These are phyloP conservation scores for Paramisgurnus dabryanus DNA, from an alignment of 2,113 vertebrate genomes.

Conservation along the genomic window DNA sequence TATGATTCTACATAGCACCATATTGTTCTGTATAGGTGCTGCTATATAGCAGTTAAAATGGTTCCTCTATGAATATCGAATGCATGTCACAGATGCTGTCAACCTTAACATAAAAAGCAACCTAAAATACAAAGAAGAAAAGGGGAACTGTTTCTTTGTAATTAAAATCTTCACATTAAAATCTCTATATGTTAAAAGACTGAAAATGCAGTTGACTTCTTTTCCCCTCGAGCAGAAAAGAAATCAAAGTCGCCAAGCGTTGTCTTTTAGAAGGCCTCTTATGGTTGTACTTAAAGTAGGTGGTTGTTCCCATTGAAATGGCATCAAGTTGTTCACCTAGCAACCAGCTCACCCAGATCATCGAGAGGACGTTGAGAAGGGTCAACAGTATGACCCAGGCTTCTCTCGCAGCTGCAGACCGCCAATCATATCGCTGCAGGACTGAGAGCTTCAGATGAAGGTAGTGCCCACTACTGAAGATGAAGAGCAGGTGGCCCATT, in stretches of 20 bases:
- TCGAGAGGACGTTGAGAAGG: conserved; percentile 68
- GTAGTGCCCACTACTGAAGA: conserved; percentile 51
- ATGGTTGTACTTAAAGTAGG: conserved; percentile 63
- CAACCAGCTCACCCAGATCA: conserved; percentile 76
- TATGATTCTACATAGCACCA: too few relatives aligned
- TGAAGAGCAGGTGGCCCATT: conserved; percentile 54
- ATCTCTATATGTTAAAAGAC: conserved; percentile 40
- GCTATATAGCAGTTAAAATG: too few relatives aligned
- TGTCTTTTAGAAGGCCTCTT: conserved; percentile 56
- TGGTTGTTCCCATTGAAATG: conserved; percentile 71
- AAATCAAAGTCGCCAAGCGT: conserved; percentile 59
- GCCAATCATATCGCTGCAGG: conserved; percentile 51
- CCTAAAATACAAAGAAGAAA: too few relatives aligned
- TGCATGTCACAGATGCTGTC: background rate
- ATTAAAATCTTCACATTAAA: background rate
- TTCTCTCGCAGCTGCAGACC: conserved; percentile 62
- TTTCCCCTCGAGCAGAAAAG: conserved; percentile 71
- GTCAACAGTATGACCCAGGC: conserved; percentile 72
- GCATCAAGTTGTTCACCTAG: conserved; percentile 73
- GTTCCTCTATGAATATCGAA: too few relatives aligned
- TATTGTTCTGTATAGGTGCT: too few relatives aligned
- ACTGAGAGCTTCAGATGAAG: conserved; percentile 54
- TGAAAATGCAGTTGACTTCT: background rate
- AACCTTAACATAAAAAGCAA: too few relatives aligned
- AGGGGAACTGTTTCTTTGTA: background rate